These are phyloP conservation scores for Oophaga sylvatica DNA, from an alignment of 2,797 vertebrate genomes.

Conservation along the genomic window DNA sequence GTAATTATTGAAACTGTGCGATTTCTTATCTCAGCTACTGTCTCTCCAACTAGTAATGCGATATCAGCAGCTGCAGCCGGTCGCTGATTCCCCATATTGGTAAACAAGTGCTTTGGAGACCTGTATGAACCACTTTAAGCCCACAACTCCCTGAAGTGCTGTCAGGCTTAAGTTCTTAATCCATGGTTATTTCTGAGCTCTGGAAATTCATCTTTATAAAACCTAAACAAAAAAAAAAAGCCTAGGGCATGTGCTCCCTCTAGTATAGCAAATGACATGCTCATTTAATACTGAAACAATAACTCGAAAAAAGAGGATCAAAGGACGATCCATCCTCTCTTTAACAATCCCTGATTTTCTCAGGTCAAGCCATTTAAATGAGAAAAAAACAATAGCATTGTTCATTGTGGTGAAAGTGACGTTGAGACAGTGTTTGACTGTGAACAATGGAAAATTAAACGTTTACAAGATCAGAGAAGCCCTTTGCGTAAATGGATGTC, in stretches of 20 bases:
- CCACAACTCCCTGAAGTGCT: conserved; percentile 85
- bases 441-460: not conserved
- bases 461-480: not conserved
- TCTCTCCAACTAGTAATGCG: conserved; percentile 85
- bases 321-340: conserved; percentile 94
- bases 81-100: conserved; percentile 81
- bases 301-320: conserved; percentile 95
- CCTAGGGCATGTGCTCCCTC: conserved; percentile 84
- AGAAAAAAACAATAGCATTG: conserved; percentile 83
- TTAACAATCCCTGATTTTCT: conserved; percentile 85
- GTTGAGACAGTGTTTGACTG: not conserved
- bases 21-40: conserved; percentile 85
- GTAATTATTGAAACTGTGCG: conserved; percentile 86
- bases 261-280: conserved; percentile 93
- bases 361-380: conserved; percentile 90
- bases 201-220: conserved; percentile 90
- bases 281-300: conserved; percentile 93
- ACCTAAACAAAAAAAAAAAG: conserved; percentile 84
- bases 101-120: conserved; percentile 88
- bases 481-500: not conserved
- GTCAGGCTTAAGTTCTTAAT: conserved; percentile 87
- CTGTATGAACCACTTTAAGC: conserved; percentile 85
- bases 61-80: conserved; percentile 86
- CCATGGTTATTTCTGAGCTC: conserved; percentile 85
- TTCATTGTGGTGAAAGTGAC: conserved; percentile 71